These are phyloP conservation scores for Tychaedon coryphoeus DNA, from an alignment of 2,113 vertebrate genomes.

Conservation along the genomic window DNA sequence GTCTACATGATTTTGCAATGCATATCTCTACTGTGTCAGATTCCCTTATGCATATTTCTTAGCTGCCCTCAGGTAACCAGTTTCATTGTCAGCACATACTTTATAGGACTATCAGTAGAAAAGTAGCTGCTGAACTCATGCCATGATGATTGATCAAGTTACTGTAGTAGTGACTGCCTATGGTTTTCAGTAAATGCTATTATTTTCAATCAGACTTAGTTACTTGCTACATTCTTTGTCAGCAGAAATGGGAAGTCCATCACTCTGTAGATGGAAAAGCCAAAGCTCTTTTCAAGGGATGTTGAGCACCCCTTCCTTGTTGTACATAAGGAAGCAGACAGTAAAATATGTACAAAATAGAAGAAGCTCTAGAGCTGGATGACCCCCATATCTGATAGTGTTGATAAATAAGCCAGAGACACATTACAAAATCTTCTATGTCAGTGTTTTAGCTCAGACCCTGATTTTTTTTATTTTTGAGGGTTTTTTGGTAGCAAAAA, in stretches of 20 bases:
- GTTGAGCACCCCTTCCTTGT: not conserved
- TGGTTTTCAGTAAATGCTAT: not conserved
- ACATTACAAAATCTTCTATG: not conserved
- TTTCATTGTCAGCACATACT: not conserved
- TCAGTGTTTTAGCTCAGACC: not conserved
- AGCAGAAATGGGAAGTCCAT: not conserved
- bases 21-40: not conserved
- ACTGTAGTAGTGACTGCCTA: not conserved
- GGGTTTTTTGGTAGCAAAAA: not conserved
- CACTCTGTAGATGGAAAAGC: not conserved
- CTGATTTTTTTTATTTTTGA: accelerated
- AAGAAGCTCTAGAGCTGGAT: not conserved
- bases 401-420: not conserved
- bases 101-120: not conserved
- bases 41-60: not conserved
- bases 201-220: not conserved
- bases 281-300: not conserved
- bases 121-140: not conserved
- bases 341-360: not conserved
- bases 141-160: not conserved
- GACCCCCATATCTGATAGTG: not conserved
- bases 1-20: not conserved
- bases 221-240: not conserved
- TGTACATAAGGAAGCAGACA: not conserved
- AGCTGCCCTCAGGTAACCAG: not conserved